Percentiles rank a stretch among this genome's conserved stretches.
These are phyloP conservation scores for Glossophaga mutica DNA, from an alignment of 2,797 vertebrate species.

Conservation along the genomic window DNA sequence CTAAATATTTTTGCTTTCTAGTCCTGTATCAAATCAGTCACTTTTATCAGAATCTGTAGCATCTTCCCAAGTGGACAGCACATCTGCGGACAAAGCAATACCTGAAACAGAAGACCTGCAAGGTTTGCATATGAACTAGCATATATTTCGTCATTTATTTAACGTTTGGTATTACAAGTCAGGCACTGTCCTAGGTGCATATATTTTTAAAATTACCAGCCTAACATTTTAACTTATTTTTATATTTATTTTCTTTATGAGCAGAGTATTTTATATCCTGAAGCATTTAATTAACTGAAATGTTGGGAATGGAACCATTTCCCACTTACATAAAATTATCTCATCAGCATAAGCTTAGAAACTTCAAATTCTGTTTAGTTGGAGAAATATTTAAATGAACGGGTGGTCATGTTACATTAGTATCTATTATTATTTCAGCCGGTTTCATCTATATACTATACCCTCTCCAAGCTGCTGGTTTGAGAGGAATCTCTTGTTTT, in stretches of 20 bases:
- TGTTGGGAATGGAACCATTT: neutral
- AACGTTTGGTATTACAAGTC: neutral
- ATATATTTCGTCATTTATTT: neutral
- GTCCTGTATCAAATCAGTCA: conserved; percentile 84
- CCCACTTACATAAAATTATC: neutral
- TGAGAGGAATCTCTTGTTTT: neutral
- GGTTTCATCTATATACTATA: neutral
- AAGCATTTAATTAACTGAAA: neutral
- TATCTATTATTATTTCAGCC: neutral
- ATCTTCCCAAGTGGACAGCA: conserved; percentile 82
- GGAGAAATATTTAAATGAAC: neutral
- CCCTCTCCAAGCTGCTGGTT: neutral
- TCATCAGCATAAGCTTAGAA: neutral
- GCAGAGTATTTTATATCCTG: neutral
- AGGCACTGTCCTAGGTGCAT: neutral
- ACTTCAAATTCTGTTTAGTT: neutral
- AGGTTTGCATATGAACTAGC: conserved; percentile 80
- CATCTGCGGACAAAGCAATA: conserved; percentile 82
- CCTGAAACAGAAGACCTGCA: conserved; percentile 85
- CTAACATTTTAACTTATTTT: neutral
- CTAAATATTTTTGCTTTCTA: conserved; percentile 54
- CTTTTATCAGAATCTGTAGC: conserved; percentile 84
- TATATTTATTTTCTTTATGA: neutral
- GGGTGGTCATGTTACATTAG: neutral
- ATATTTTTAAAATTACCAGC: neutral